These are phyloP conservation scores for Salarias fasciatus DNA, from an alignment of 2,797 vertebrate species.

Conservation along the genomic window DNA sequence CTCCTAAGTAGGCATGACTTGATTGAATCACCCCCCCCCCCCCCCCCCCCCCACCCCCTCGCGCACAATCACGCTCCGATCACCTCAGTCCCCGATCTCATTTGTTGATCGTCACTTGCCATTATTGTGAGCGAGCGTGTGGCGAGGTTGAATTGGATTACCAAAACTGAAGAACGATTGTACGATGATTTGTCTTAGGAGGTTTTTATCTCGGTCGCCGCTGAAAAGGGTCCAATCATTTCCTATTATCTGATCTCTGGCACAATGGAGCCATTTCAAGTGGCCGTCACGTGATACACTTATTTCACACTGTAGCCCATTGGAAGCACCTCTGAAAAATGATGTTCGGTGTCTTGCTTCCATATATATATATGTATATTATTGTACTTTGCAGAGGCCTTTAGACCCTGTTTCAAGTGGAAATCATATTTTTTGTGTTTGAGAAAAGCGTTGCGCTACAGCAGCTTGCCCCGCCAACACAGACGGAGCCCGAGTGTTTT, in stretches of 20 bases:
- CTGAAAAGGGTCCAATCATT: constrained; percentile 38
- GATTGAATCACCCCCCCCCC: constrained; percentile 42
- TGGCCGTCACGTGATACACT: background rate
- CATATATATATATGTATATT: too few species aligned
- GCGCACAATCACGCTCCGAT: constrained; percentile 21
- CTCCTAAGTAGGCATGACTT: constrained; percentile 45
- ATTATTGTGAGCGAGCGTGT: constrained; percentile 50
- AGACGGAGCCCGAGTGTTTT: too few species aligned
- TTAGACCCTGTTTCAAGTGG: too few species aligned
- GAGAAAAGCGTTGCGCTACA: too few species aligned
- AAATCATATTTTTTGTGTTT: too few species aligned
- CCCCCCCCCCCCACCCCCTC: background rate
- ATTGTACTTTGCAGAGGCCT: too few species aligned
- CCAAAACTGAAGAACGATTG: constrained; percentile 49
- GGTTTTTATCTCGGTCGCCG: constrained; percentile 9
- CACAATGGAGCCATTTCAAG: constrained; percentile 21
- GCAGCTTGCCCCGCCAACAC: too few species aligned
- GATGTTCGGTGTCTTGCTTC: too few species aligned
- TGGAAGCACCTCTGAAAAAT: too few species aligned
- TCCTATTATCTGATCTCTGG: constrained; percentile 33
- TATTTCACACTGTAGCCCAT: too few species aligned
- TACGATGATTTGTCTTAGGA: constrained; percentile 38
- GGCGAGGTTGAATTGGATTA: constrained; percentile 47
- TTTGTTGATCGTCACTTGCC: constrained; percentile 58
- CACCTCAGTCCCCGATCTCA: constrained; percentile 40